phyloP scores from a whole-genome alignment of 2,888 invertebrate genomes.

The Xanthostigma xanthostigma region DNA sequence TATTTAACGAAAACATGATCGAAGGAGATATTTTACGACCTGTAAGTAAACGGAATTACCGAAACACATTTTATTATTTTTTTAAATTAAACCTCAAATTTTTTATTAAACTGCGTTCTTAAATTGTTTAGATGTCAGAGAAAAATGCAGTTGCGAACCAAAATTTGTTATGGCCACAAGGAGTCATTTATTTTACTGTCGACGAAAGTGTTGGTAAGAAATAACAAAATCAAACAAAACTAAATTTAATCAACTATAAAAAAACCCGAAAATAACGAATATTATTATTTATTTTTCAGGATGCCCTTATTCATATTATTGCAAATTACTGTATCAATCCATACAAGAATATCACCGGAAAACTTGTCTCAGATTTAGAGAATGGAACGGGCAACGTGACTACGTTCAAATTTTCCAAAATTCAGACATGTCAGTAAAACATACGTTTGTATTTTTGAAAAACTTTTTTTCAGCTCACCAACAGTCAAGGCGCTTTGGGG shows the following conservation, averaged over 20 bases:
- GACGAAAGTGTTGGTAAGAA: neutral
- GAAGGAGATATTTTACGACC: no score
- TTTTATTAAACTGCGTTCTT: no score
- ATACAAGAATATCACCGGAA: neutral
- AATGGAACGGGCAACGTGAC: neutral
- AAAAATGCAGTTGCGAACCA: neutral
- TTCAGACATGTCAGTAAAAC: neutral
- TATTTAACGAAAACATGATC: no score
- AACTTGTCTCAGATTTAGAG: neutral
- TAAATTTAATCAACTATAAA: neutral
- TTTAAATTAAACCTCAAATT: no score
- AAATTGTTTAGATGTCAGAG: neutral
- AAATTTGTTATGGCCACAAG: neutral
- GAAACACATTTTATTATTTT: no score
- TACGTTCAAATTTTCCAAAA: neutral
- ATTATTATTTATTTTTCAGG: neutral
- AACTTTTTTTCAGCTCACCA: no score
- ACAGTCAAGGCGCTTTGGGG: no score
- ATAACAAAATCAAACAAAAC: neutral
- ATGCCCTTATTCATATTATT: neutral
- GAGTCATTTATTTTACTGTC: neutral
- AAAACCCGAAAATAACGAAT: neutral
- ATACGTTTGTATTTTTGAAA: no score
- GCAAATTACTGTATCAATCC: neutral
- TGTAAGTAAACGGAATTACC: no score